These are phyloP conservation scores for Dendrocincla fuliginosa DNA, from an alignment of 2,797 vertebrate species.

Conservation along the genomic window DNA sequence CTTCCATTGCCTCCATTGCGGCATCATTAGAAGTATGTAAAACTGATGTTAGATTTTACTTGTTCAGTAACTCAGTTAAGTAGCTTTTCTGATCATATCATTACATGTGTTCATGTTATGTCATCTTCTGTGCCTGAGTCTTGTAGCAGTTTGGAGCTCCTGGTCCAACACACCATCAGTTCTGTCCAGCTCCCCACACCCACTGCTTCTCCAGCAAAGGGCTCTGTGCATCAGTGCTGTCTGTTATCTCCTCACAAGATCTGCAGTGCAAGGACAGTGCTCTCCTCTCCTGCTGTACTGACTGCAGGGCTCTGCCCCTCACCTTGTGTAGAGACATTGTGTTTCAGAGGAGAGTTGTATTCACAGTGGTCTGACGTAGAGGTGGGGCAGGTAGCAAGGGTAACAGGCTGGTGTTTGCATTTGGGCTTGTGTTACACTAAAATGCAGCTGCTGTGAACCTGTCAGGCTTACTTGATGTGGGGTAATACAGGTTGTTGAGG, in stretches of 20 bases:
- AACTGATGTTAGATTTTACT: not conserved
- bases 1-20: not conserved
- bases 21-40: not conserved
- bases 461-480: not conserved
- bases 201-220: not conserved
- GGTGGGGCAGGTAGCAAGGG: not conserved
- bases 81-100: not conserved
- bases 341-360: not conserved
- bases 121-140: not conserved
- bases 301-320: not conserved
- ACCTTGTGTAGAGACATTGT: accelerated
- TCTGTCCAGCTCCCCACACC: not conserved
- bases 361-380: not conserved
- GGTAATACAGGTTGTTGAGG: not conserved
- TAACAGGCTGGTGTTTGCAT: not conserved
- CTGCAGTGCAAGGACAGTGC: not conserved
- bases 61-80: not conserved
- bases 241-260: not conserved
- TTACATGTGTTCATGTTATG: not conserved
- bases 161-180: not conserved
- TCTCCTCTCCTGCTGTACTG: not conserved
- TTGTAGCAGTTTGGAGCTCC: not conserved
- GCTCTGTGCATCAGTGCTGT: not conserved
- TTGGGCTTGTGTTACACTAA: not conserved
- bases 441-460: not conserved